Percentiles rank a stretch among this genome's conserved stretches.
Evolutionary conservation across 2,797 vertebrate genomes (phyloP).

Genomic region (Tiaroga cobitis): DNA sequence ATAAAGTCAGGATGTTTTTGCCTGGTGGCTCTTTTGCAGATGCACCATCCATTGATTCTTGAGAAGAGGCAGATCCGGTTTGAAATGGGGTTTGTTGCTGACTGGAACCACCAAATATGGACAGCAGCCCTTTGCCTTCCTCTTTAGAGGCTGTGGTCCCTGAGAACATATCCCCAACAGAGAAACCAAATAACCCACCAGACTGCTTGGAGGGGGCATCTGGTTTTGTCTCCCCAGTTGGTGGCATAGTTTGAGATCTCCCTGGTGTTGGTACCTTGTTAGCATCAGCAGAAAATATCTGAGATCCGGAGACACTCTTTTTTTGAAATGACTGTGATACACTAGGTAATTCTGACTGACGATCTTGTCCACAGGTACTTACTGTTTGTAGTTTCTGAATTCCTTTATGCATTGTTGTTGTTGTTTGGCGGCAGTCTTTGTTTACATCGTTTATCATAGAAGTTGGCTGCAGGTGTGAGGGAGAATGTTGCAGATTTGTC

Average conservation of each 20-base stretch:
- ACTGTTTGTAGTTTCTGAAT: conserved; percentile 73
- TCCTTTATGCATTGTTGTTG: conserved; percentile 63
- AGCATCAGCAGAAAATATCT: conserved; percentile 61
- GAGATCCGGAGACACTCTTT: conserved; percentile 68
- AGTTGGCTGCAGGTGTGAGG: conserved; percentile 7
- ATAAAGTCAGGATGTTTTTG: conserved; percentile 84
- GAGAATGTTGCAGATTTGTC: conserved; percentile 57
- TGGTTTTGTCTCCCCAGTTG: conserved; percentile 68
- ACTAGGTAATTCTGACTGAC: conserved; percentile 25
- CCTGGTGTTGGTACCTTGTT: conserved; percentile 52
- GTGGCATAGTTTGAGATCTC: conserved; percentile 63
- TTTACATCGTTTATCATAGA: conserved; percentile 25
- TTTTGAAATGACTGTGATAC: conserved; percentile 48
- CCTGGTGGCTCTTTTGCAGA: conserved; percentile 68
- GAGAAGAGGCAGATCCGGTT: conserved; percentile 53
- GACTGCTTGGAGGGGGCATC: conserved; percentile 72
- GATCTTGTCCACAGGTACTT: conserved; percentile 58
- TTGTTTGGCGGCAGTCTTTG: conserved; percentile 61
- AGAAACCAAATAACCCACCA: conserved; percentile 80
- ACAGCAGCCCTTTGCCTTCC: conserved; percentile 69
- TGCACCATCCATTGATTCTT: not conserved
- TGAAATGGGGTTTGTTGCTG: conserved; percentile 43
- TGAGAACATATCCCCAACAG: conserved; percentile 79
- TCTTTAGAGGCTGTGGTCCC: conserved; percentile 70
- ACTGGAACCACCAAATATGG: conserved; percentile 56